Evolutionary conservation across 1,140 invertebrate genomes (phyloP), one percentile per base, ranked within the genome.

Genomic region (Plodia interpunctella): DNA sequence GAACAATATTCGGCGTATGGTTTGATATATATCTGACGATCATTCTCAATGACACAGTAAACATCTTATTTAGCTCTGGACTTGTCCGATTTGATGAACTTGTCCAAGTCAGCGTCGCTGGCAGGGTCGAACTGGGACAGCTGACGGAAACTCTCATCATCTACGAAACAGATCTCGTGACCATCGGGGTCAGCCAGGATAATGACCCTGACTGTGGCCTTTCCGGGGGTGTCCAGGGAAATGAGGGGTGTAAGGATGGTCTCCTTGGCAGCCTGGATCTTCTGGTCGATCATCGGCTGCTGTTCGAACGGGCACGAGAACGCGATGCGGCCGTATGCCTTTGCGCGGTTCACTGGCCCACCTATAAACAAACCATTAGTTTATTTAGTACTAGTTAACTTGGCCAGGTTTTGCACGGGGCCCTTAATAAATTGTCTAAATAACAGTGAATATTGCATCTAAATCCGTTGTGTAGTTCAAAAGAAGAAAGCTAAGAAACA

Each of bases 131-230:
- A 92, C 74, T 96, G 91, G 0, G 98, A 99, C 25, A 99, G 88
- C 78, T 98, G 91, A 25, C 93, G 88, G 89, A 98, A 99, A 21
- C 94, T 97, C 91, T 98, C 97, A 75, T 99, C 97, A 66, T 98
- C 98, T 13, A 99, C 98, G 90, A 99, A 99, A 90, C 98, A 99
- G 63, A 99, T 99, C 91, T 99, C 98, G 91, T 99, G 98, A 0
- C 93, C 96, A 91, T 99, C 97, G 0, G 98, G 98, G 91, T 99
- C 98, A 25, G 96, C 96, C 6, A 99, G 90, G 75, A 99, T 99
- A 18, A 99, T 96, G 21, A 99, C 98, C 62, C 95, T 91, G 0
- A 99, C 98, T 8, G 96, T 96, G 1, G 97, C 97, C 90, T 99
- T 99, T 52, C 97, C 98, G 0, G 98, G 98, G 0, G 98, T 99